Evolutionary conservation across 2,888 invertebrate genomes (phyloP).

Genomic region (Meliscaeva auricollis): DNA sequence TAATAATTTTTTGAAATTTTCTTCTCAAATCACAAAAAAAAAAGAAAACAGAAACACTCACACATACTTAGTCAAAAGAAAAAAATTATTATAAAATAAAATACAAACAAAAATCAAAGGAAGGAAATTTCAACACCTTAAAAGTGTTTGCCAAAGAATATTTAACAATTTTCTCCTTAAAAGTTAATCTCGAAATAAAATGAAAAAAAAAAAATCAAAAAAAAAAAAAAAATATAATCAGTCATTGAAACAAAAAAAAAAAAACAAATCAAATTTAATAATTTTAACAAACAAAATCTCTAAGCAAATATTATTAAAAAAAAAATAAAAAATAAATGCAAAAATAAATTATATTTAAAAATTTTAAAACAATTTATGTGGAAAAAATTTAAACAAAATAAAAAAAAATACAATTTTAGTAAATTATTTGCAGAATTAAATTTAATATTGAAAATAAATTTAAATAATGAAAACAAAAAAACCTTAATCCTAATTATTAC

Average conservation of each 20-base stretch:
- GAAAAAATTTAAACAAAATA: not conserved
- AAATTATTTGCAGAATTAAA: constrained; percentile 75
- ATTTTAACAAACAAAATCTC: constrained; percentile 65
- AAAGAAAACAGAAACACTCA: constrained; percentile 28
- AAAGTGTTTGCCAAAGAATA: constrained; percentile 75
- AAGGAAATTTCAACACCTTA: constrained; percentile 67
- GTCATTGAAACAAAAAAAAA: constrained; percentile 62
- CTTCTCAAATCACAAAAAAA: constrained; percentile 56
- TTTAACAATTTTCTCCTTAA: constrained; percentile 58
- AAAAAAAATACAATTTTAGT: constrained; percentile 60
- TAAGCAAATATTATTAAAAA: constrained; percentile 62
- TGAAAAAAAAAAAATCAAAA: too few relatives aligned
- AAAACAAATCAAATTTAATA: constrained; percentile 62
- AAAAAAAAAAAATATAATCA: constrained; percentile 59
- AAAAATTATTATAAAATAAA: constrained; percentile 24
- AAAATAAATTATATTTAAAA: constrained; percentile 44
- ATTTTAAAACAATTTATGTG: constrained; percentile 57
- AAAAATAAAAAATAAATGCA: constrained; percentile 45
- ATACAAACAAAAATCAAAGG: constrained; percentile 35
- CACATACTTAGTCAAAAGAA: constrained; percentile 55
- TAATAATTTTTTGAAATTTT: constrained; percentile 64
- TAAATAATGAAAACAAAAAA: too few relatives aligned
- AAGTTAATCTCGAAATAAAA: constrained; percentile 66
- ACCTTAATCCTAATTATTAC: constrained; percentile 66
- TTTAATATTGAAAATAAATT: constrained; percentile 54